Evolutionary conservation across 2,888 invertebrate genomes (phyloP).

Genomic region (Tinea pellionella): DNA sequence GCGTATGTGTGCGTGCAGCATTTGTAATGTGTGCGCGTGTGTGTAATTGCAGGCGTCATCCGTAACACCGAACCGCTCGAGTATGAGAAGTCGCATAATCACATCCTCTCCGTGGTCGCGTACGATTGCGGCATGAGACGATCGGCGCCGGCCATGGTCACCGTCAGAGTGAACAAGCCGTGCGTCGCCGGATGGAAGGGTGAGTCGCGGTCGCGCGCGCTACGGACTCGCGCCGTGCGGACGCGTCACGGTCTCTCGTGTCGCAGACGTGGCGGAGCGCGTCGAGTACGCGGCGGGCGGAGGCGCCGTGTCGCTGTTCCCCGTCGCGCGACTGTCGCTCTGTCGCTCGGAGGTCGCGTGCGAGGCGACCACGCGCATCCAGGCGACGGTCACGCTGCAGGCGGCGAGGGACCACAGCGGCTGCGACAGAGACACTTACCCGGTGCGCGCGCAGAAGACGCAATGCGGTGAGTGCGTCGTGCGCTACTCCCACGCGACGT

Average conservation of each 20-base stretch:
- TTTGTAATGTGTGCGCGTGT: background rate
- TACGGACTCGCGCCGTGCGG: slow-evolving; percentile 89
- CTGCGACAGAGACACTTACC: slow-evolving; percentile 95
- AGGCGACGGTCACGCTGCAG: slow-evolving; percentile 74
- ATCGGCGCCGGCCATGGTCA: slow-evolving; percentile 95
- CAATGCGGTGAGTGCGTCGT: slow-evolving; percentile 75
- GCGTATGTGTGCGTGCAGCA: slow-evolving; percentile 27
- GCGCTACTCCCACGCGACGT: too few relatives aligned
- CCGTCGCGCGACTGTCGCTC: slow-evolving; percentile 89
- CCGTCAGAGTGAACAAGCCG: slow-evolving; percentile 89
- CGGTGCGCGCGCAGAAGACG: slow-evolving; percentile 85
- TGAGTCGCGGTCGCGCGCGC: slow-evolving; percentile 65
- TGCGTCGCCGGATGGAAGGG: slow-evolving; percentile 85
- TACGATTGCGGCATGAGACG: slow-evolving; percentile 97
- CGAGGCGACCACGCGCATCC: slow-evolving; percentile 74
- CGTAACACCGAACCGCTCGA: slow-evolving; percentile 94
- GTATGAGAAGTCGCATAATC: slow-evolving; percentile 93
- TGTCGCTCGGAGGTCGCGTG: slow-evolving; percentile 89
- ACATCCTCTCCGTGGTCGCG: slow-evolving; percentile 95
- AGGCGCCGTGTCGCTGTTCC: slow-evolving; percentile 83
- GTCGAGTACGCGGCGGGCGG: slow-evolving; percentile 89
- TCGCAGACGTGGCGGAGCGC: slow-evolving; percentile 78
- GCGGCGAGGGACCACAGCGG: slow-evolving; percentile 89
- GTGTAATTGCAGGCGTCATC: slow-evolving; percentile 73
- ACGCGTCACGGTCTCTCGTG: slow-evolving; percentile 74